These are phyloP conservation scores for Calephelis nemesis DNA, from an alignment of 1,140 invertebrate genomes.

Conservation along the genomic window DNA sequence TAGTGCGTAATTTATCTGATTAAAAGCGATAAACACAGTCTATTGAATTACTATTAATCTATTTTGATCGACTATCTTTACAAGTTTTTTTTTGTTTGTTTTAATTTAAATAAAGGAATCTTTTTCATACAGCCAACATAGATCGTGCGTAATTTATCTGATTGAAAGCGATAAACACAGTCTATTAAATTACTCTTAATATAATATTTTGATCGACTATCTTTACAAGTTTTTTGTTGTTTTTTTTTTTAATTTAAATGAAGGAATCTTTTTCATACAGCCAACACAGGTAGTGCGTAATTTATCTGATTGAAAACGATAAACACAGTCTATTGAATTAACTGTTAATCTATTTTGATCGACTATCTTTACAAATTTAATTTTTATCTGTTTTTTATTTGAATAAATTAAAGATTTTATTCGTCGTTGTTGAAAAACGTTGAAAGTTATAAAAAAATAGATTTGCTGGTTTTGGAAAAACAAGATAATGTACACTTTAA, in stretches of 20 bases:
- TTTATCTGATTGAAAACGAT: too few species aligned
- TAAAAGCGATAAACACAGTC: too few species aligned
- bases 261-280: neutral
- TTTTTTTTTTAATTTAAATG: neutral
- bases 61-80: constrained; percentile 8
- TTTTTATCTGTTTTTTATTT: too few species aligned
- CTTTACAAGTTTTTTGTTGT: neutral
- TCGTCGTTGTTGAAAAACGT: too few species aligned
- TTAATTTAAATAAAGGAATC: neutral
- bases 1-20: too few species aligned
- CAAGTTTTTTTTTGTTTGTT: constrained; percentile 3
- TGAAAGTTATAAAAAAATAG: too few species aligned
- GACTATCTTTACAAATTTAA: neutral
- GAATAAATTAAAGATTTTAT: too few species aligned
- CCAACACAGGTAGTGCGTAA: neutral
- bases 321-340: neutral
- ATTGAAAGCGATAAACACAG: too few species aligned
- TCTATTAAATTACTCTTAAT: constrained; percentile 14
- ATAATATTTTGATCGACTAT: constrained; percentile 3
- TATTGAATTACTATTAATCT: constrained; percentile 16
- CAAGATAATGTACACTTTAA: too few species aligned
- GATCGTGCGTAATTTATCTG: too few species aligned
- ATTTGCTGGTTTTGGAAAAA: too few species aligned
- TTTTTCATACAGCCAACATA: neutral
- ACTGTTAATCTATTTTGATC: constrained; percentile 11